Evolutionary conservation across 2,888 invertebrate species (phyloP).

Genomic region (Hemaris fuciformis): DNA sequence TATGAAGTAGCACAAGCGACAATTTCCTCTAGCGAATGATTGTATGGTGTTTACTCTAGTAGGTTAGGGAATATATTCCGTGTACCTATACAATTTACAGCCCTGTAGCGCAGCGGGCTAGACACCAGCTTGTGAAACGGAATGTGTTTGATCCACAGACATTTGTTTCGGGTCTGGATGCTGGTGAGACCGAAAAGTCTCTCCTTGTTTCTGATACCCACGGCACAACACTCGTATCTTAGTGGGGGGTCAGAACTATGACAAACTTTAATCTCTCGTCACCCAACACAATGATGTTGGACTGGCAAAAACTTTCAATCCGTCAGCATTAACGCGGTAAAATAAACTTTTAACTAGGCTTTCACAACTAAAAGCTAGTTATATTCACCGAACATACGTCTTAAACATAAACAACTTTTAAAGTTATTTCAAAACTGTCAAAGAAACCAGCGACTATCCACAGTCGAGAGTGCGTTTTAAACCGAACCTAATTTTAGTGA

Average conservation of each 20-base stretch:
- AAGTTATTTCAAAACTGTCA: conserved; percentile 30
- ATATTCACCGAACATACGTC: not conserved
- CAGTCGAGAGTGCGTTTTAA: conserved; percentile 20
- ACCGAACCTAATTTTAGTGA: conserved; percentile 27
- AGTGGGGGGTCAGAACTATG: no score
- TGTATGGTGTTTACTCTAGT: conserved; percentile 37
- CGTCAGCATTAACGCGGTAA: not conserved
- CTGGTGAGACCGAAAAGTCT: no score
- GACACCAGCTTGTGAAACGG: no score
- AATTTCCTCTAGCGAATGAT: conserved; percentile 22
- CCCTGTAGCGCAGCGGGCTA: not conserved
- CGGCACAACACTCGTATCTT: no score
- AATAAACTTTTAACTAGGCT: not conserved
- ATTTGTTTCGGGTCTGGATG: no score
- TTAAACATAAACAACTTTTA: conserved; percentile 11
- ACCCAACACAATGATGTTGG: not conserved
- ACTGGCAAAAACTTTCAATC: not conserved
- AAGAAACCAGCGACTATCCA: conserved; percentile 24
- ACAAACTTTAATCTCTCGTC: no score
- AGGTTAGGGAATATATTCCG: conserved; percentile 28
- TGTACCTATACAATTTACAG: not conserved
- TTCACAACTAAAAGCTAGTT: not conserved
- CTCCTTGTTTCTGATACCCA: no score
- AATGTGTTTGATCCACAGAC: no score
- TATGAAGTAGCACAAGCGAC: conserved; percentile 26